Conservation (phyloP, 2,888 invertebrate genomes). For the Eugnorisma glareosa region DNA sequence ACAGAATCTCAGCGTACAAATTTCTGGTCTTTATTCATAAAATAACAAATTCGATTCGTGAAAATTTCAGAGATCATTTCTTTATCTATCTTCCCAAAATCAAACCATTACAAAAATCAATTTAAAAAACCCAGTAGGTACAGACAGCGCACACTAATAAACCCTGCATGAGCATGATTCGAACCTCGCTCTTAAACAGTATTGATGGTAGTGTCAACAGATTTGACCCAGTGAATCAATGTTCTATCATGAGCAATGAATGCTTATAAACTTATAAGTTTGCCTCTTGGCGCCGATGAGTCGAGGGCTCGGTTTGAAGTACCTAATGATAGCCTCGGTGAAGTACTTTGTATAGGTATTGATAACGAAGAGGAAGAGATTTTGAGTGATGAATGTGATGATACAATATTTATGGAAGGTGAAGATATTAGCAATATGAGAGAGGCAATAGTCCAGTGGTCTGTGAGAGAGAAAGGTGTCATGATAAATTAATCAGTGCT, state of each 20-base stretch:
- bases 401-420: no score
- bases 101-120: neutral
- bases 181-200: constrained; percentile 79
- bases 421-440: neutral
- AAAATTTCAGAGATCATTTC: neutral
- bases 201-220: constrained; percentile 87
- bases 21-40: neutral
- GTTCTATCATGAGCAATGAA: constrained; percentile 82
- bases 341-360: constrained; percentile 8
- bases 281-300: constrained; percentile 68
- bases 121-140: constrained; percentile 30
- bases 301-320: constrained; percentile 47
- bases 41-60: neutral
- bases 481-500: neutral
- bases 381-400: neutral
- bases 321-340: constrained; percentile 45
- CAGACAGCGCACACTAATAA: constrained; percentile 61
- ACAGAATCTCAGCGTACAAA: neutral
- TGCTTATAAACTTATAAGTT: constrained; percentile 73
- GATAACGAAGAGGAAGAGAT: neutral
- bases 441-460: neutral
- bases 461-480: no score
- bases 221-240: constrained; percentile 88
- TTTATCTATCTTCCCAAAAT: constrained; percentile 9
- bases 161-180: constrained; percentile 66